Evolutionary conservation across 2,888 invertebrate species (phyloP).

Genomic region (Phaonia tiefii): DNA sequence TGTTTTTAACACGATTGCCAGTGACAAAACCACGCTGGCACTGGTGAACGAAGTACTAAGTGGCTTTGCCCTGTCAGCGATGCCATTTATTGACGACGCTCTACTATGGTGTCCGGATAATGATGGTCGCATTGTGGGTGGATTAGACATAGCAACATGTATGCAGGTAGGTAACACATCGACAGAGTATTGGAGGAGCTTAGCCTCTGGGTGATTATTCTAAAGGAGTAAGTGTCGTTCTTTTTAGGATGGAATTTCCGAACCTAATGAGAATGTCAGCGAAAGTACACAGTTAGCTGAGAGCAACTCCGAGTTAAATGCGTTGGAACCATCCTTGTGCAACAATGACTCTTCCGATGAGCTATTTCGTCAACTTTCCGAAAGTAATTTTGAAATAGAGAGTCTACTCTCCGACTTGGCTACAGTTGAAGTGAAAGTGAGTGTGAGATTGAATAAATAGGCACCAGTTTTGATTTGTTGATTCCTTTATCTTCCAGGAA

Average conservation of each 20-base stretch:
- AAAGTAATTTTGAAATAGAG: conserved; percentile 93
- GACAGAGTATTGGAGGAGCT: not conserved
- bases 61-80: conserved; percentile 83
- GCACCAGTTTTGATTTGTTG: conserved; percentile 64
- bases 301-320: conserved; percentile 73
- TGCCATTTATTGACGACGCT: conserved; percentile 98
- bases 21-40: conserved; percentile 79
- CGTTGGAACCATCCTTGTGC: conserved; percentile 78
- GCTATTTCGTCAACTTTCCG: conserved; percentile 90
- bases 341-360: conserved; percentile 86
- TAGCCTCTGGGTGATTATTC: not conserved
- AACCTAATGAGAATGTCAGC: conserved; percentile 75
- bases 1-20: conserved; percentile 43
- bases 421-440: conserved; percentile 87
- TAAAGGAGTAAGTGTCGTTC: not conserved
- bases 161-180: conserved; percentile 85
- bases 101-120: conserved; percentile 96
- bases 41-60: conserved; percentile 79
- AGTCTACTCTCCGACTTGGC: conserved; percentile 90
- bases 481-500: conserved; percentile 74
- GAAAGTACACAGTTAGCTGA: conserved; percentile 73
- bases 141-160: conserved; percentile 90
- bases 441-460: conserved; percentile 56
- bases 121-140: conserved; percentile 93
- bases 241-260: conserved; percentile 59